phyloP scores from a whole-genome alignment of 1,140 invertebrate species.

The Brachystomella parvula region DNA sequence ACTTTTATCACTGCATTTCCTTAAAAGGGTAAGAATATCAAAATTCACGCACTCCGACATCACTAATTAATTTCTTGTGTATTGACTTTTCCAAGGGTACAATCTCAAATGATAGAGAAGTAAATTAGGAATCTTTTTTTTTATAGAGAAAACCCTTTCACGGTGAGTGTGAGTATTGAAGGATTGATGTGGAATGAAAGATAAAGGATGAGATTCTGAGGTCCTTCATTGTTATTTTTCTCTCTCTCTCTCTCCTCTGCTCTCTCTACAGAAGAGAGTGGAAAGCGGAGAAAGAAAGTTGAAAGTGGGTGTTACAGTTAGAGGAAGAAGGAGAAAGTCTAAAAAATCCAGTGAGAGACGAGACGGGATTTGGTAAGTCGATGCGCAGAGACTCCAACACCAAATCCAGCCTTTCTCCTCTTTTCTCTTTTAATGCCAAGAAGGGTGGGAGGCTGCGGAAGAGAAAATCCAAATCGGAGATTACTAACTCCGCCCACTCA shows the following conservation, averaged over 20 bases:
- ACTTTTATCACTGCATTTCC: conserved; percentile 38
- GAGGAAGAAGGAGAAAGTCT: conserved; percentile 6
- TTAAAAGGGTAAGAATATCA: conserved; percentile 35
- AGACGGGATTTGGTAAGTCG: background rate
- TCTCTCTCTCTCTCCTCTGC: no score
- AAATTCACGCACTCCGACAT: conserved; percentile 34
- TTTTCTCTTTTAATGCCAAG: background rate
- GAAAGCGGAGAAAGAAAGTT: conserved; percentile 10
- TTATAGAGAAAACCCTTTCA: background rate
- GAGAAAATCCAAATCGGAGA: conserved; percentile 38
- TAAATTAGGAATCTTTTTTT: background rate
- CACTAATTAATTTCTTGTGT: conserved; percentile 9
- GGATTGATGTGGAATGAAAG: background rate
- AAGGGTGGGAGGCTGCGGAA: conserved; percentile 38
- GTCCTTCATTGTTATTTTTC: no score
- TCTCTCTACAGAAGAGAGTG: background rate
- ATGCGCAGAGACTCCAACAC: conserved; percentile 3
- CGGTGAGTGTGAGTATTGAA: background rate
- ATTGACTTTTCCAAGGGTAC: background rate
- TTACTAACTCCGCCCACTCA: conserved; percentile 33
- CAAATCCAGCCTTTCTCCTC: conserved; percentile 1
- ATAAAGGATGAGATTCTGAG: conserved; percentile 30
- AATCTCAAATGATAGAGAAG: background rate
- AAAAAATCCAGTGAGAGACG: background rate
- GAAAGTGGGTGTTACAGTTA: conserved; percentile 1